Evolutionary conservation across 2,888 invertebrate species (phyloP), one percentile per base, ranked within the genome.

Genomic region (Sminthurinus aureus): DNA sequence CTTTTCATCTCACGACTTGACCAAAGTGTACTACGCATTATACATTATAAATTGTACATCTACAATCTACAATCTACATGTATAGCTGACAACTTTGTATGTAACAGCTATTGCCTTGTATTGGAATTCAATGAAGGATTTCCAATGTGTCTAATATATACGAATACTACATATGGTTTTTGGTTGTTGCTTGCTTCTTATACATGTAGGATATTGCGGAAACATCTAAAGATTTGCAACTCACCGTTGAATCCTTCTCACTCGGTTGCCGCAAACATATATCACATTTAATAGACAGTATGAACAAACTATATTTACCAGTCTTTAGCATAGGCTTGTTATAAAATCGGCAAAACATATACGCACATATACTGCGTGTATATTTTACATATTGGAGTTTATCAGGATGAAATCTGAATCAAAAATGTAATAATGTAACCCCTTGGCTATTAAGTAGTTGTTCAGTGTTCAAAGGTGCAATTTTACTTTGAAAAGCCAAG

Each of bases 1-100:
- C 76, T 76, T 9, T 22, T 22, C 76, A 76, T 24, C 76, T 76
- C 76, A 76, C 76, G 76, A 76, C 20, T 76, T 76, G 58, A 76
- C 52, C 77, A 66, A 24, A 77, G 52, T 52, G 52, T 52, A 58
- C 51, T 58, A 26, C n/a, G n/a, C n/a, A 38, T 4, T 38, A 38
- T 38, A 6, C 6, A 38, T 6, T 1, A 38, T 6, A 38, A 1
- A 38, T 38, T 38, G 38, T 38, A 38, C 38, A 38, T 38, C 38
- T 38, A 38, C 38, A 38, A 38, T 6, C 13, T 69, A 69, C 69
- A 22, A 26, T 13, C 20, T 26, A 26, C 73, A 13, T 6, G 24
- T 6, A 73, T 12, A 69, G 69, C 69, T 9, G 69, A 69, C 11
- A n/a, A 69, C 11, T 11, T 12, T 38, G 38, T 38, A 38, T 38